A percentile compares a stretch with the other conserved stretches of the same genome.
Conservation (phyloP, 1,140 invertebrate genomes). For the Medauroidea extradentata region DNA sequence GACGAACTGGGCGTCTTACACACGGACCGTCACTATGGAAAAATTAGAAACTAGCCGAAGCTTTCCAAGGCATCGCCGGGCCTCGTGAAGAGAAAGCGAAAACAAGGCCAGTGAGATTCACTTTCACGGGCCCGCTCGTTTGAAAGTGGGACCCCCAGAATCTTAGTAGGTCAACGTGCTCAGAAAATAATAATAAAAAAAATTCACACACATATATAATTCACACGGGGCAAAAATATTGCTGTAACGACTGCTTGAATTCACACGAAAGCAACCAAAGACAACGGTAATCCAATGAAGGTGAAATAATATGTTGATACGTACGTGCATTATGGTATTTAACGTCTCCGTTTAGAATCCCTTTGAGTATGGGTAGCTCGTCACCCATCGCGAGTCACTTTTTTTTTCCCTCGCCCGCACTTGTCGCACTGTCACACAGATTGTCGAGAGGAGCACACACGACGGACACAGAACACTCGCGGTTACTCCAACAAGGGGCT, state of each 20-base stretch:
- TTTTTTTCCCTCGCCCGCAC: too few species aligned
- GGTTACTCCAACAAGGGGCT: too few species aligned
- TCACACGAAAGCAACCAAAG: too few species aligned
- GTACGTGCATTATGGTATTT: constrained; percentile 88
- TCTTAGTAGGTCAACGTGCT: constrained; percentile 3
- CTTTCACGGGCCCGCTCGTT: constrained; percentile 6
- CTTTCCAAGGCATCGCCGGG: not conserved
- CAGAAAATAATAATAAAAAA: not conserved
- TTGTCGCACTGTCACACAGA: not conserved
- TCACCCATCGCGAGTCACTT: constrained; percentile 61
- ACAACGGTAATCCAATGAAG: too few species aligned
- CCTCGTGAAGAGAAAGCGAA: constrained; percentile 11
- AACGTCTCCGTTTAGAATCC: constrained; percentile 80
- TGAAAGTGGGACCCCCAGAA: constrained; percentile 2
- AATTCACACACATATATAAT: not conserved
- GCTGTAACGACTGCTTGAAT: too few species aligned
- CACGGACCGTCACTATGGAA: too few species aligned
- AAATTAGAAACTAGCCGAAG: too few species aligned
- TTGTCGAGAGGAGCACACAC: too few species aligned
- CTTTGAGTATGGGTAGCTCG: constrained; percentile 81
- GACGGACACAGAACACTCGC: not conserved
- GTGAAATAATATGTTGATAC: constrained; percentile 44
- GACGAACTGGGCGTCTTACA: too few species aligned
- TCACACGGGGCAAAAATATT: too few species aligned
- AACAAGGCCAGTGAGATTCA: constrained; percentile 7